These are phyloP conservation scores for Ceramica pisi DNA, from an alignment of 2,888 invertebrate genomes.

Conservation along the genomic window DNA sequence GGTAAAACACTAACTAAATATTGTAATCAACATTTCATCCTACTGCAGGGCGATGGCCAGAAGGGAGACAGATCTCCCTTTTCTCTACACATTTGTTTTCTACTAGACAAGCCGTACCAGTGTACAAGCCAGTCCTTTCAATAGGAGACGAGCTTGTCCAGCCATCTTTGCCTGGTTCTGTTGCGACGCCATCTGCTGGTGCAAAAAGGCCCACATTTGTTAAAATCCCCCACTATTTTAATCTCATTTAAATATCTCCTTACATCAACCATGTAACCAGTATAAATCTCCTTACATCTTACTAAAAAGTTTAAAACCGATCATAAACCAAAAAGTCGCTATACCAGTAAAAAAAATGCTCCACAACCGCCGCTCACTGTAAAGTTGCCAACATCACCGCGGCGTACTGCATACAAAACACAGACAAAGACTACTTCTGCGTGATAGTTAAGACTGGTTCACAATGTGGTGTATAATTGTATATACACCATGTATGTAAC, in stretches of 20 bases:
- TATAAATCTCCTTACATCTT: neutral
- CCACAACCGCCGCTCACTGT: slow-evolving; percentile 5
- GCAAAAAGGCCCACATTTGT: no score
- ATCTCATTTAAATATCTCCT: no score
- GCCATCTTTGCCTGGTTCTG: neutral
- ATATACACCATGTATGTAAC: no score
- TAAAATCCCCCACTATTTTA: neutral
- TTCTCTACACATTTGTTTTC: no score
- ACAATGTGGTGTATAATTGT: slow-evolving; percentile 4
- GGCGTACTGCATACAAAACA: slow-evolving; percentile 56
- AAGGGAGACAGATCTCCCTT: no score
- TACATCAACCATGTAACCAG: no score
- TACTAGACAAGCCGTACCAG: no score
- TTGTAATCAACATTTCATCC: no score
- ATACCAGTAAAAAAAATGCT: neutral
- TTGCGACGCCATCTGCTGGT: no score
- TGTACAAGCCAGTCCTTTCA: no score
- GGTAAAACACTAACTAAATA: no score
- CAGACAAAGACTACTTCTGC: slow-evolving; percentile 35
- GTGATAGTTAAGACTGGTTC: neutral
- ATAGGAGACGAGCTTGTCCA: neutral
- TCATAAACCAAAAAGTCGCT: slow-evolving; percentile 30
- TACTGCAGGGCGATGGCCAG: no score
- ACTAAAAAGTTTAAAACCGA: slow-evolving; percentile 12
- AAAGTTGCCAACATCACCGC: slow-evolving; percentile 35